Evolutionary conservation across 2,888 invertebrate species (phyloP), one percentile per base, ranked within the genome.

Genomic region (Caprella mutica): DNA sequence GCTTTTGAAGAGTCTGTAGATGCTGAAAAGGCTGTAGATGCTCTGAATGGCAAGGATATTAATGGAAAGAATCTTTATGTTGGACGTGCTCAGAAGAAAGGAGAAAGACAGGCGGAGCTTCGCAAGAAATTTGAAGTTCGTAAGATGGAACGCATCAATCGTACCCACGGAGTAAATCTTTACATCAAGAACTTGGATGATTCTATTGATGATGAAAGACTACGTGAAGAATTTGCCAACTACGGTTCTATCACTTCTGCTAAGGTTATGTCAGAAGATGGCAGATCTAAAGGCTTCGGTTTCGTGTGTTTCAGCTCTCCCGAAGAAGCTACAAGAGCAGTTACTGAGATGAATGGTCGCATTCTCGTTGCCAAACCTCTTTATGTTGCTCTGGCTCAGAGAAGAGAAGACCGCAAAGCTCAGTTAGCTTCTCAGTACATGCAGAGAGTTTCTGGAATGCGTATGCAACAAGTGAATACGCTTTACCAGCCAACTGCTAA

Each of bases 181-280:
- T 98, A 98, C 73, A 97, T 99, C 1, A 99, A 99, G 75, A 99
- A 99, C 74, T 77, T 99, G 68, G 98, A 98, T 74, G 97, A 98
- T 70, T 86, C 87, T 26, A 92, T 98, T 71, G 94, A 96, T 75
- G 98, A 98, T 75, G 96, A 97, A 71, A 81, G 87, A 67, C 80
- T 99, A 55, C 83, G 94, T 51, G 89, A 92, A 70, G 93, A 94
- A 75, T 99, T 99, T 76, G 82, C 88, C 59, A 82, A 85, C 55
- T 98, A 90, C 73, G 98, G 98, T 55, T 93, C 92, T 17, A 98
- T 99, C 66, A 97, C 97, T 53, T 94, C 94, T 65, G 97, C 97
- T 17, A 97, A 97, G 81, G 89, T 85, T 70, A 70, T 67, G 66
- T 63, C 55, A 27, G 65, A 65, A 52, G 66, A 65, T 51, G 58